Conservation (phyloP, 2,113 vertebrate species). For the Malurus elegans region DNA sequence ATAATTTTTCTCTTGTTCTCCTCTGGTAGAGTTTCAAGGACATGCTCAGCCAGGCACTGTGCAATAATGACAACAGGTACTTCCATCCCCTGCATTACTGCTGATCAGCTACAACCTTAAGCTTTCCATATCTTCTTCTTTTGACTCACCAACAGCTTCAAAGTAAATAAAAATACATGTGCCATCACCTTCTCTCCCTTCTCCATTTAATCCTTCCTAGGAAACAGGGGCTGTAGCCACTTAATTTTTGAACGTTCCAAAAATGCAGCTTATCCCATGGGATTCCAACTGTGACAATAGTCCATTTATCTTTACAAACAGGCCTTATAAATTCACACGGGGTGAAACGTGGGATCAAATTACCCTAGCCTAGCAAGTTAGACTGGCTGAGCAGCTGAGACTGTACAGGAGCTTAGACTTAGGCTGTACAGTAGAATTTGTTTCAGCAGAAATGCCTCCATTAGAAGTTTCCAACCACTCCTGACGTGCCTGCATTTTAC, state of each 20-base stretch:
- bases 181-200: not conserved
- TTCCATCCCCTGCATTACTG: not conserved
- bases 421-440: not conserved
- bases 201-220: not conserved
- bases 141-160: not conserved
- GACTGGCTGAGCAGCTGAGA: not conserved
- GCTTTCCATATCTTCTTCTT: not conserved
- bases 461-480: not conserved
- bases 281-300: not conserved
- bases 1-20: not conserved
- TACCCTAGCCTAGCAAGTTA: not conserved
- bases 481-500: not conserved
- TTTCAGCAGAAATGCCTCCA: not conserved
- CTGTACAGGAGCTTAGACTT: not conserved
- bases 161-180: not conserved
- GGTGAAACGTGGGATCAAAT: not conserved
- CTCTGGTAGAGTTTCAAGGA: not conserved
- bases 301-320: not conserved
- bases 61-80: not conserved
- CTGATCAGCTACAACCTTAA: not conserved
- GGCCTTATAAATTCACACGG: not conserved
- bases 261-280: not conserved
- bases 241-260: not conserved
- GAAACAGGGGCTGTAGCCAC: not conserved
- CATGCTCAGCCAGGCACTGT: not conserved